These are phyloP conservation scores for Corythornis madagascariensis DNA, from an alignment of 2,113 vertebrate species.

Conservation along the genomic window DNA sequence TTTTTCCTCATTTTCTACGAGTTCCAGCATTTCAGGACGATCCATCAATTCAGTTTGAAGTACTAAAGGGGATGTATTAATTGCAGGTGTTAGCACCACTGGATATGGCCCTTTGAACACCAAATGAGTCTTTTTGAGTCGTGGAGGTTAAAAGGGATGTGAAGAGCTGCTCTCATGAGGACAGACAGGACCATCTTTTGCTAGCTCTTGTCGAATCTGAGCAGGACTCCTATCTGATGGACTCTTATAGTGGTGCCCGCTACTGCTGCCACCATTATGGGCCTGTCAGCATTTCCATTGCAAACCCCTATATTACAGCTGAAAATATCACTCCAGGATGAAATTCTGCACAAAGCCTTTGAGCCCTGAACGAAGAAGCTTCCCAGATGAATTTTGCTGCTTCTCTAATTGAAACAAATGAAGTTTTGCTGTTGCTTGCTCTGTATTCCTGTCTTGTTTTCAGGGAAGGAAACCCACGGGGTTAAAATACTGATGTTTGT, in stretches of 20 bases:
- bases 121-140: not conserved
- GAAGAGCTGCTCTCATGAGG: conserved; percentile 46
- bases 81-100: not conserved
- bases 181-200: conserved; percentile 48
- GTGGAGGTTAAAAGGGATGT: conserved; percentile 41
- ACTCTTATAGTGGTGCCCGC: conserved; percentile 57
- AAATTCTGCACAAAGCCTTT: conserved; percentile 47
- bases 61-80: not conserved
- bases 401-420: conserved; percentile 8
- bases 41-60: not conserved
- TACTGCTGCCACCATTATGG: conserved; percentile 46
- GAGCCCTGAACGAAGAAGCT: conserved; percentile 4
- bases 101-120: not conserved
- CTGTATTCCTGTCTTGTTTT: not conserved
- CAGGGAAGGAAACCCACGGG: not conserved
- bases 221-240: conserved; percentile 55
- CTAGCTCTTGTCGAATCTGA: conserved; percentile 14
- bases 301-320: conserved; percentile 61
- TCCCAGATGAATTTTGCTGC: conserved; percentile 35
- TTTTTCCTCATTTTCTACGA: not conserved
- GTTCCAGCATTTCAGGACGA: not conserved
- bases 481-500: conserved; percentile 24
- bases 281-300: conserved; percentile 39
- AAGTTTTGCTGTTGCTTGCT: conserved; percentile 8
- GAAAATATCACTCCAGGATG: conserved; percentile 63